Conservation (phyloP, 2,888 invertebrate species). For the Thelaira solivaga region DNA sequence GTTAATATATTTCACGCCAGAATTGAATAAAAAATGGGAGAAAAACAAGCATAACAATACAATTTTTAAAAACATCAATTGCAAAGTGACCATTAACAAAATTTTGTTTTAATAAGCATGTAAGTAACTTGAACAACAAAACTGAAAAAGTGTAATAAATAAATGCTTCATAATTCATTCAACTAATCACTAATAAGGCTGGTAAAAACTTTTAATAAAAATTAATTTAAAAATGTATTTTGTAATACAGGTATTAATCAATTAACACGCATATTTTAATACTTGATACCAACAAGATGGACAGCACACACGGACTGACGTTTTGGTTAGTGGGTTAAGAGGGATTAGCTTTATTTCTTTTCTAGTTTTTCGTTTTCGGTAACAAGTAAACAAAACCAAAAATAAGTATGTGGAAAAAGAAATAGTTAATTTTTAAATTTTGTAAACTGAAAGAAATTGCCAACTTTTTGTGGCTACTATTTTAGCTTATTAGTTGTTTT, state of each 20-base stretch:
- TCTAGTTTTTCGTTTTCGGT: background rate
- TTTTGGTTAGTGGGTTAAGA: conserved; percentile 27
- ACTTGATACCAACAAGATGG: background rate
- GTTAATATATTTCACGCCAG: no score
- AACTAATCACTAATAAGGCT: background rate
- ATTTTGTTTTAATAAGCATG: no score
- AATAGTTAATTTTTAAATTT: background rate
- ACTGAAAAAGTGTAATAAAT: no score
- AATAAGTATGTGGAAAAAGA: background rate
- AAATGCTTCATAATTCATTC: background rate
- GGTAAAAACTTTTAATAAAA: background rate
- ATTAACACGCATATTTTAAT: conserved; percentile 42
- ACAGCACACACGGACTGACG: background rate
- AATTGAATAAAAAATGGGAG: no score
- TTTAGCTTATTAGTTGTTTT: conserved; percentile 23
- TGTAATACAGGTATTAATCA: conserved; percentile 27
- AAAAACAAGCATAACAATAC: no score
- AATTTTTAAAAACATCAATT: no score
- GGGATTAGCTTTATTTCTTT: background rate
- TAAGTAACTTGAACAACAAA: no score
- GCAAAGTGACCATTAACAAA: no score
- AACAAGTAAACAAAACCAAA: background rate
- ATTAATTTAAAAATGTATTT: conserved; percentile 14
- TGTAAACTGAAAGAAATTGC: background rate
- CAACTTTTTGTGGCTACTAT: background rate